These are phyloP conservation scores for Epinotia demarniana DNA, from an alignment of 2,888 invertebrate species.

Conservation along the genomic window DNA sequence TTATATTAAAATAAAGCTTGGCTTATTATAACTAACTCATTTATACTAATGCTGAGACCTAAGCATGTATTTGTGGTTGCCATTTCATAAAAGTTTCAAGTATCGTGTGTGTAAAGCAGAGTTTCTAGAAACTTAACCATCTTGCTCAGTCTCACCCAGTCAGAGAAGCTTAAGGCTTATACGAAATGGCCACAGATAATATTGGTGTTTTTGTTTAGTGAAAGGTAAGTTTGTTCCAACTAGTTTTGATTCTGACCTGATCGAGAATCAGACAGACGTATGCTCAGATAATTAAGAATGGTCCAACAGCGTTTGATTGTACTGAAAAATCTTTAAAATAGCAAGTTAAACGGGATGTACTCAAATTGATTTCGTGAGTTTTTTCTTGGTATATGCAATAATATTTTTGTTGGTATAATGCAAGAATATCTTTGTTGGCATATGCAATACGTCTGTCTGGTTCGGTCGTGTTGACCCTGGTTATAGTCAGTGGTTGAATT, in stretches of 20 bases:
- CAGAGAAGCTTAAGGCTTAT: not conserved
- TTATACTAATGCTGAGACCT: slow-evolving; percentile 23
- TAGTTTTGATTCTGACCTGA: not conserved
- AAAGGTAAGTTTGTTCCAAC: not conserved
- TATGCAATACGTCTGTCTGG: not conserved
- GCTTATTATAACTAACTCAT: slow-evolving; percentile 25
- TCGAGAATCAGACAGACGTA: not conserved
- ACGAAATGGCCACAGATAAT: not conserved
- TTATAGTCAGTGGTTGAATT: not conserved
- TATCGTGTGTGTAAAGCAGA: not conserved
- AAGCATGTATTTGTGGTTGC: slow-evolving; percentile 1
- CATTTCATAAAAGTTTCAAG: not conserved
- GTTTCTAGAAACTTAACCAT: not conserved
- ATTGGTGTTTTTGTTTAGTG: not conserved
- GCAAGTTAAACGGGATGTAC: no score
- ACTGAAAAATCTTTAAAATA: no score
- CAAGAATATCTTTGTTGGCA: no score
- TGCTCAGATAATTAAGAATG: no score
- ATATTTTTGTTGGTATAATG: no score
- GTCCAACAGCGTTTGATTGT: no score
- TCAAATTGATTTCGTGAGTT: not conserved
- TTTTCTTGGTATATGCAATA: not conserved
- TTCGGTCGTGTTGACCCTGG: slow-evolving; percentile 1
- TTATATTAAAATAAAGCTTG: slow-evolving; percentile 4
- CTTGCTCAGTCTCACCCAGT: not conserved